Evolutionary conservation across 2,888 invertebrate species (phyloP), one percentile per base, ranked within the genome.

Genomic region (Ferrisia virgata): DNA sequence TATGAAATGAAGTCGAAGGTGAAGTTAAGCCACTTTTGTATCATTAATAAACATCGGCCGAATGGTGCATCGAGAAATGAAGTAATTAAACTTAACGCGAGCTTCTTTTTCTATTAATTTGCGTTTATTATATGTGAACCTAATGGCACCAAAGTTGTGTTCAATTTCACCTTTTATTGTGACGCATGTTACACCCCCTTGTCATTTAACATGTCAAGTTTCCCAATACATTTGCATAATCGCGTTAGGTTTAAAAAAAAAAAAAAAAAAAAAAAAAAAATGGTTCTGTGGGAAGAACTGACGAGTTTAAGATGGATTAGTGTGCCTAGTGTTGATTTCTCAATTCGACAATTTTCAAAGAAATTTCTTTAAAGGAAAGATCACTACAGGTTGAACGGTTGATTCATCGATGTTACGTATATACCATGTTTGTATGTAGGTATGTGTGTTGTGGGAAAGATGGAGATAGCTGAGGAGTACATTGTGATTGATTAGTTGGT

Each of bases 1-100:
- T 76, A 36, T n/a, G 64, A 76, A 76, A 76, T 31, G 25, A 13
- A 64, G 72, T 76, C 72, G 72, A 36, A 76, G 72, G 72, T 76
- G 31, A 76, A 36, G 72, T 28, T 3, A 13, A 13, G 2, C 64
- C 2, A 22, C n/a, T 6, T 76, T 18, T 36, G 28, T 33, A 18
- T 76, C 72, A 18, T 76, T 36, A 76, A 36, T 76, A 76, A 36
- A 18, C 72, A 76, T 36, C 3, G n/a, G 28, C 15, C 36, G 6
- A 18, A 22, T 36, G 72, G 36, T 76, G 72, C 28, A 28, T 64
- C 15, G 72, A 76, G 36, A 28, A 76, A 15, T 36, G 18, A 36
- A n/a, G 36, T 76, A 76, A 76, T 76, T 76, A 76, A 76, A 28
- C 72, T 33, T 33, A 0, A n/a, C 15, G 9, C 18, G 28, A 25